Evolutionary conservation across 2,113 vertebrate genomes (phyloP), one percentile per base, ranked within the genome.

Genomic region (Natator depressus): DNA sequence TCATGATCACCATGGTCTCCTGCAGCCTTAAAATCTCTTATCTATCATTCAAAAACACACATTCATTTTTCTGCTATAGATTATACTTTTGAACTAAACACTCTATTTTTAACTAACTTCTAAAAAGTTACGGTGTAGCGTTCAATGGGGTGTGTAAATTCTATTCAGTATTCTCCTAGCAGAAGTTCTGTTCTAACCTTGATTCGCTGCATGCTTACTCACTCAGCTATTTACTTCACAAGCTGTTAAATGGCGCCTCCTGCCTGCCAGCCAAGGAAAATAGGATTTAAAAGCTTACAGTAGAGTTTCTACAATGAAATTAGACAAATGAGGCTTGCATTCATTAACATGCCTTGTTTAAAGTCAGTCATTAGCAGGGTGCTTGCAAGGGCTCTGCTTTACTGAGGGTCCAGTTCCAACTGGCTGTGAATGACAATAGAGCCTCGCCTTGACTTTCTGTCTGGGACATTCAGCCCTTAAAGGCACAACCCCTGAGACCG

Each of bases 181-280:
- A 0, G 22, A 5, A 6, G 4, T 1, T 42, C 1, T 5, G 6
- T 89, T 24, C 24, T 1, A 27, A 49, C 1, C 6, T 35, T 1
- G 35, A 13, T 3, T 13, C 27, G 29, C 65, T 72, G 1, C 51
- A 49, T 38, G 65, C 3, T 47, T 31, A 5, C 79, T 3, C 8
- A 3, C 1, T 6, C 83, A 9, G 49, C 89, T 89, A 62, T 90
- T 72, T 65, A 80, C 87, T 91, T 81, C 97, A 99, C 98, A 92
- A 55, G 97, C 97, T 98, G 98, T 98, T 97, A 98, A 98, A 99
- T 98, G 97, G 98, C 98, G 99, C 99, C 99, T 98, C 98, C 99
- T 98, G 96, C 98, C 98, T 98, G 95, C 94, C 95, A 27, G 31
- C 59, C 0, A 1, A 0, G 3, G 93, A 90, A 98, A 96, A 51